Evolutionary conservation across 2,797 vertebrate species (phyloP).

Genomic region (Fratercula arctica): DNA sequence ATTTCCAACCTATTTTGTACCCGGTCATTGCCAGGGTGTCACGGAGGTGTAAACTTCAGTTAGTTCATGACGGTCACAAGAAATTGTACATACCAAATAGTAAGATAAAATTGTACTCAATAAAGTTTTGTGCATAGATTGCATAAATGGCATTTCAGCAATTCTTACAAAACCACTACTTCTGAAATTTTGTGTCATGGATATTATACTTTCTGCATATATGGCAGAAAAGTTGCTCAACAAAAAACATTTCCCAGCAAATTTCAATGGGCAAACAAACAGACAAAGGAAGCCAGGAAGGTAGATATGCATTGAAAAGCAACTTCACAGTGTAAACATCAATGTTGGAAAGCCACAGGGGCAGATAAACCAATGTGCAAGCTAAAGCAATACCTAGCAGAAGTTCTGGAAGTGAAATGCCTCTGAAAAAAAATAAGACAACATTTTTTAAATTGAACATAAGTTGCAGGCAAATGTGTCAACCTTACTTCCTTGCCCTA

Average conservation of each 20-base stretch:
- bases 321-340: neutral
- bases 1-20: neutral
- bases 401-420: neutral
- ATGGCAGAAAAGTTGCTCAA: neutral
- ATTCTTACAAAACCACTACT: neutral
- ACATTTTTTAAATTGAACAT: neutral
- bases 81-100: neutral
- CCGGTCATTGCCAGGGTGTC: neutral
- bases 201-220: neutral
- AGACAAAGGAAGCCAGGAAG: neutral
- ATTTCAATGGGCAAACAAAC: neutral
- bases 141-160: neutral
- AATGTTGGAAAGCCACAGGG: neutral
- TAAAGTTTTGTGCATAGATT: neutral
- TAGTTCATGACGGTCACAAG: neutral
- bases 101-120: neutral
- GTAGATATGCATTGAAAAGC: neutral
- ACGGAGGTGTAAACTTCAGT: neutral
- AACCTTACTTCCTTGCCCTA: neutral
- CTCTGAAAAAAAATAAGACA: neutral
- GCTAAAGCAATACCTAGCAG: neutral
- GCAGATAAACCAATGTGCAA: neutral
- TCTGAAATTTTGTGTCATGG: neutral
- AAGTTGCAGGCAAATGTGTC: neutral
- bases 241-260: neutral